These are phyloP conservation scores for Phalera bucephala DNA, from an alignment of 2,888 invertebrate genomes.

Conservation along the genomic window DNA sequence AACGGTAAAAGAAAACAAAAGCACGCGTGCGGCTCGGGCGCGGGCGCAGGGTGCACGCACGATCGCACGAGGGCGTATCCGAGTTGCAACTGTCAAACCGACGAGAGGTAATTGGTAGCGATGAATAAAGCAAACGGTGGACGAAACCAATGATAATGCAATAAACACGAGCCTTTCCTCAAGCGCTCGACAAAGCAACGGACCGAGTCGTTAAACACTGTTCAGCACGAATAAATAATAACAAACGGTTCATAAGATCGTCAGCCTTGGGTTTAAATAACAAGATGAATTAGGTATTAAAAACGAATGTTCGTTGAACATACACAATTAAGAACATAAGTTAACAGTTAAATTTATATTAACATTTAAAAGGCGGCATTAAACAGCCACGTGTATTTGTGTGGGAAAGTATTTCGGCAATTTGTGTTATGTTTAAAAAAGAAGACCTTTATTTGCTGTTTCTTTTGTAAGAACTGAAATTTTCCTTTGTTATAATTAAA, in stretches of 20 bases:
- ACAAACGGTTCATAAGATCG: background rate
- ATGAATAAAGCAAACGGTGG: slow-evolving; percentile 11
- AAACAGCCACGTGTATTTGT: too few relatives aligned
- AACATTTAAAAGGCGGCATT: too few relatives aligned
- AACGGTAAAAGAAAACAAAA: too few relatives aligned
- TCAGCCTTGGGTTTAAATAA: background rate
- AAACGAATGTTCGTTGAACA: too few relatives aligned
- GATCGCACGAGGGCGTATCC: slow-evolving; percentile 49
- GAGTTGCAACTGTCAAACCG: slow-evolving; percentile 46
- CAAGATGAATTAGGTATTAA: background rate
- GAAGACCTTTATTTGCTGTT: too few relatives aligned
- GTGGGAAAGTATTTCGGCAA: too few relatives aligned
- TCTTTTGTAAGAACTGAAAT: too few relatives aligned
- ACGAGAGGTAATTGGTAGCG: slow-evolving; percentile 26
- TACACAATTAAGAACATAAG: too few relatives aligned
- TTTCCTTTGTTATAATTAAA: too few relatives aligned
- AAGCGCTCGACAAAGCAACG: background rate
- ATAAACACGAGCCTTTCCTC: slow-evolving; percentile 4
- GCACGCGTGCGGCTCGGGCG: slow-evolving; percentile 1
- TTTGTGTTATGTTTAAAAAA: too few relatives aligned
- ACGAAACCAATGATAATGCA: slow-evolving; percentile 5
- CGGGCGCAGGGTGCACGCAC: slow-evolving; percentile 41
- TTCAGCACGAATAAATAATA: slow-evolving; percentile 1
- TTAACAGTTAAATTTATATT: too few relatives aligned
- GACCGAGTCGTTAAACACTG: background rate